Base-by-base conservation (phyloP, 1,140 invertebrate species). In the Aphis gossypii region DNA sequence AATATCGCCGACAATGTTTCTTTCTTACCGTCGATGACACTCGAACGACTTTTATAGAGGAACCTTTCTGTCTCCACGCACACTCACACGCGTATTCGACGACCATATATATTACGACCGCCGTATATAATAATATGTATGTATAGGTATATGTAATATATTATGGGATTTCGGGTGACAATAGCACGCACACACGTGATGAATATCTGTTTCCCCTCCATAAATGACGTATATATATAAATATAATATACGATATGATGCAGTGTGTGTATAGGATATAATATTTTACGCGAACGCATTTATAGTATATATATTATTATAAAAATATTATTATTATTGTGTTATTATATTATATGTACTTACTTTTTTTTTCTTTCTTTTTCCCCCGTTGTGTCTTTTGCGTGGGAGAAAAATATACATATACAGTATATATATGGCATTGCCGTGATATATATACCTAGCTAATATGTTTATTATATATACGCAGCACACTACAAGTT, bases 11-110 rank as follows among this genome's bases (percentile, higher is more conserved):
- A 86, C 92, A 56, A 93, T 93, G 92, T 93, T 93, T 93, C 92
- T 93, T 93, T 93, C 92, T 93, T 93, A 68, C 92, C 92, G 92
- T 93, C 92, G 92, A 93, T 93, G 92, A 93, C 92, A 93, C 92
- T 93, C 82, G 92, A 93, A 93, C 92, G 92, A 93, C 92, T 93
- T 93, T 93, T 93, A 93, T 82, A 93, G 82, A 76, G 30, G 82
- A 93, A 93, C 82, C 92, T 84, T 93, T 93, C 82, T 84, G 44
- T 92, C 35, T 84, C 35, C 25, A 6, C 38, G 23, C 60, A 41
- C 54, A 35, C 68, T 46, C 46, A n/a, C 18, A n/a, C 18, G n/a
- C n/a, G 14, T 14, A n/a, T 76, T 76, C 60, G 60, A 76, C 30
- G 60, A 76, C 14, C 60, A 76, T 76, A 76, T 76, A 76, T 76